Conservation (phyloP, 2,797 vertebrate genomes). For the Hoplostethus mediterraneus region DNA sequence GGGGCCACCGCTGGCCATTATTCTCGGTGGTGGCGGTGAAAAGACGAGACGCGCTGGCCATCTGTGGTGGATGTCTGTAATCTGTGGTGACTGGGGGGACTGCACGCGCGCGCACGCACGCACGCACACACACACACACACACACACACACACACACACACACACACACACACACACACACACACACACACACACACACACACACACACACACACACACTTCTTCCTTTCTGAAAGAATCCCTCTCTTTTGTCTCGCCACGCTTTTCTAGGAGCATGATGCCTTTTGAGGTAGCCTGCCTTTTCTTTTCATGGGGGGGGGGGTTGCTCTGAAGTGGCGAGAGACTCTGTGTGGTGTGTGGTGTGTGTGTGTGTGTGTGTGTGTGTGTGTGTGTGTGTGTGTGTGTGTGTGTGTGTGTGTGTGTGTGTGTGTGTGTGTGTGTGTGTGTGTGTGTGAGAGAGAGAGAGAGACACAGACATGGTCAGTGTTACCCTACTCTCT, state of each 20-base stretch:
- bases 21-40: conserved; percentile 77
- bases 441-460: not conserved
- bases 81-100: conserved; percentile 62
- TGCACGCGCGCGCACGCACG: not conserved
- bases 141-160: conserved; percentile 9
- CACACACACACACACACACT: conserved; percentile 40
- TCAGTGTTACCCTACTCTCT: conserved; percentile 15
- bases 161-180: conserved; percentile 35
- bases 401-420: not conserved
- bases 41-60: conserved; percentile 85
- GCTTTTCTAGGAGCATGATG: conserved; percentile 60
- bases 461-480: not conserved
- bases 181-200: conserved; percentile 7
- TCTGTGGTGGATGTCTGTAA: conserved; percentile 86
- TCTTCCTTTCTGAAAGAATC: conserved; percentile 64
- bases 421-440: not conserved
- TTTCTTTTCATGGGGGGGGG: conserved; percentile 35
- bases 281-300: conserved; percentile 61
- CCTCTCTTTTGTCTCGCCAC: conserved; percentile 74
- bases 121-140: not conserved
- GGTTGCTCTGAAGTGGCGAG: conserved; percentile 22
- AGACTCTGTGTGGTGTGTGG: too few relatives aligned
- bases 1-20: conserved; percentile 84
- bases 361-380: not conserved
- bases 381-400: not conserved